Conservation (phyloP, 2,888 invertebrate genomes). For the Ectropis crepuscularia region DNA sequence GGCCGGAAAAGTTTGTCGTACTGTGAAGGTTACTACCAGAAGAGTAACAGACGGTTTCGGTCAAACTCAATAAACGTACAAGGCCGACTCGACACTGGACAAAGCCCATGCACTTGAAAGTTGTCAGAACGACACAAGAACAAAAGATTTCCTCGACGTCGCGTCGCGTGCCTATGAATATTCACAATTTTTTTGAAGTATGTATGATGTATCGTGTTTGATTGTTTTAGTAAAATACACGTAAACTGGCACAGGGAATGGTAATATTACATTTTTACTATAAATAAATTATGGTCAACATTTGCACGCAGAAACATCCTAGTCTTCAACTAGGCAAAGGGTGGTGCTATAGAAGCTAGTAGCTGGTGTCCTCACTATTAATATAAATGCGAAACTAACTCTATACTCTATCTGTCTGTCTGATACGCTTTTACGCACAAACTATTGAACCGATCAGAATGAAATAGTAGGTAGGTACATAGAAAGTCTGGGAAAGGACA, state of each 20-base stretch:
- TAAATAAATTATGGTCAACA: background rate
- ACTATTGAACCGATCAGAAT: too few species aligned
- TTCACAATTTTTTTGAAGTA: slow-evolving; percentile 14
- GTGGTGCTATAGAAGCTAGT: too few species aligned
- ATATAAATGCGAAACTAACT: too few species aligned
- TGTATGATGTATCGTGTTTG: slow-evolving; percentile 4
- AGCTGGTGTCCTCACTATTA: too few species aligned
- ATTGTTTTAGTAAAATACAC: background rate
- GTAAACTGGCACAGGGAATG: background rate
- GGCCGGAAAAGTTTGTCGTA: too few species aligned
- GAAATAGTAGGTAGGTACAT: too few species aligned
- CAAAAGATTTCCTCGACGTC: slow-evolving; percentile 19
- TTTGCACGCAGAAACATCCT: too few species aligned
- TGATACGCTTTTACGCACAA: too few species aligned
- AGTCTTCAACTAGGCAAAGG: too few species aligned
- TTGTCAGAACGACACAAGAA: slow-evolving; percentile 21
- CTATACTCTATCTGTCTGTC: too few species aligned
- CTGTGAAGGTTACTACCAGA: background rate
- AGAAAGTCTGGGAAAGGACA: too few species aligned
- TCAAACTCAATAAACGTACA: slow-evolving; percentile 45
- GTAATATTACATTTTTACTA: background rate
- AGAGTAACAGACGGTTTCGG: slow-evolving; percentile 10
- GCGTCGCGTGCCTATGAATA: slow-evolving; percentile 11
- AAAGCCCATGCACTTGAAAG: slow-evolving; percentile 37
- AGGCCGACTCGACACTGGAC: slow-evolving; percentile 40